Base-by-base conservation (phyloP, 2,113 vertebrate genomes). In the Microtus pennsylvanicus region DNA sequence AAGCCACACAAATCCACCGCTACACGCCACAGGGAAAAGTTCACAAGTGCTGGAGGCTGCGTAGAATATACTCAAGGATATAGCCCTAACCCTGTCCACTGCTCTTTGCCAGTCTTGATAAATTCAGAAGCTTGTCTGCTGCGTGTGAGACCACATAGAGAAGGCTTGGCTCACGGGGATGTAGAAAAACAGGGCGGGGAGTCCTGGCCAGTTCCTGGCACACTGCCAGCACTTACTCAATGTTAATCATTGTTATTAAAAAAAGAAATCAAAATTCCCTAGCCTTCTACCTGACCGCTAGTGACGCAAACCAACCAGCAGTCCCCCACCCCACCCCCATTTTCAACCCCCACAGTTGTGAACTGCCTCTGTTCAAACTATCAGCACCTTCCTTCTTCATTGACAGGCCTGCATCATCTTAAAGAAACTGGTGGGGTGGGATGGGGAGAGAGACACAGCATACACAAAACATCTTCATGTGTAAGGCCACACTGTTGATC, bases 341-440 rank as follows among this genome's bases (percentile, higher is more conserved):
- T 22, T 58, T 21, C 58, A 58, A 58, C 58, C 58, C 87, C 4
- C 67, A 38, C 47, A 76, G 61, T 22, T 69, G 50, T 45, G 75
- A 78, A 74, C 76, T 81, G 47, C 47, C 8, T 42, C 52, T 55
- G 69, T 50, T 83, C 33, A 78, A 94, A 74, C 35, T 89, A 75
- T 90, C 82, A 42, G 90, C 26, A 69, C 11, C 16, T 89, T 95
- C 94, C 87, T 91, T 70, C 95, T 24, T 0, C 52, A 85, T 3
- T 93, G 88, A 94, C 92, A 91, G 77, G 14, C 75, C 93, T 97
- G 92, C 87, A 96, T 98, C 95, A 83, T 91, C 90, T 98, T 94
- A 50, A 89, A 95, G 50, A 92, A 95, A 72, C 87, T 93, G 92
- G 65, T 33, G 10, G 26, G 75, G 42, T 45, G 24, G 13, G 24